phyloP scores from a whole-genome alignment of 2,113 vertebrate species.

The Tachycineta bicolor region DNA sequence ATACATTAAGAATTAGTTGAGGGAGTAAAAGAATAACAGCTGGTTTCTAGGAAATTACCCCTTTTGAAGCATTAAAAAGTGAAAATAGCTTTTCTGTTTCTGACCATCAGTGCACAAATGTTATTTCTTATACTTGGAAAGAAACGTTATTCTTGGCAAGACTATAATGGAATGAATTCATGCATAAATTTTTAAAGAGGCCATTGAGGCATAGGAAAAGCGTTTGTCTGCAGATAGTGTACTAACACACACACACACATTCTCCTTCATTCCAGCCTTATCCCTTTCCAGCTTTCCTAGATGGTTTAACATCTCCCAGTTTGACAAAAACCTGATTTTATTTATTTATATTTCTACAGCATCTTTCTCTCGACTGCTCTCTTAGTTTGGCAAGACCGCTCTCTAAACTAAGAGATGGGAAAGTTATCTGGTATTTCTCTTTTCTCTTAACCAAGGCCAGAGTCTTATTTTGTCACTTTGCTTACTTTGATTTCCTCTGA shows the following conservation, averaged over 20 bases:
- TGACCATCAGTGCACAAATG: neutral
- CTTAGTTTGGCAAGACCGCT: neutral
- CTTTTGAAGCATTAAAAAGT: neutral
- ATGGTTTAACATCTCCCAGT: neutral
- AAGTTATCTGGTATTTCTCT: neutral
- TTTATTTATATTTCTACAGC: neutral
- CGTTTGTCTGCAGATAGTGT: neutral
- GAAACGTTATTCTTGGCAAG: neutral
- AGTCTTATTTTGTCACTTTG: neutral
- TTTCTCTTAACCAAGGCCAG: neutral
- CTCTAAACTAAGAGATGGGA: neutral
- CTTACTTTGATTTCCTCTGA: neutral
- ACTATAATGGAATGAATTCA: neutral
- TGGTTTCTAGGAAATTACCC: neutral
- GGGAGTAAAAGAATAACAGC: neutral
- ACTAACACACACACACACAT: no score
- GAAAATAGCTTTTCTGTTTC: neutral
- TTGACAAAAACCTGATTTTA: neutral
- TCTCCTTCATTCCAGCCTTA: neutral
- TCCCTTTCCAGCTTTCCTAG: neutral
- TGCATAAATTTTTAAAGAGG: conserved; percentile 19
- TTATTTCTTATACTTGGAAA: conserved; percentile 1
- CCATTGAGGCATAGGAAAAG: neutral
- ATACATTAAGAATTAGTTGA: neutral
- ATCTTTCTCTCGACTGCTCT: neutral